phyloP scores from a whole-genome alignment of 2,113 vertebrate genomes.

The Podilymbus podiceps region DNA sequence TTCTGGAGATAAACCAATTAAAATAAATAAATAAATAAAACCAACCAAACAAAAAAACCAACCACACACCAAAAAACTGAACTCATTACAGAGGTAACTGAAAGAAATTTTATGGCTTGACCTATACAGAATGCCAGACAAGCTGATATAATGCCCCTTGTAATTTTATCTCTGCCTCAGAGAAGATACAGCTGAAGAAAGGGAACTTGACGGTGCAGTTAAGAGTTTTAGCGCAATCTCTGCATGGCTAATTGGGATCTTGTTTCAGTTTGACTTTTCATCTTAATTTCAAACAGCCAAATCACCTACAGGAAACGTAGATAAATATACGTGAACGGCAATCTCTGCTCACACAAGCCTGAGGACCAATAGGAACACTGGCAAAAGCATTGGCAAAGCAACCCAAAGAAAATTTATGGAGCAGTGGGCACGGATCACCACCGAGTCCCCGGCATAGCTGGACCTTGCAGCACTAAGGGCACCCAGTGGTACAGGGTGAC shows the following conservation, averaged over 20 bases:
- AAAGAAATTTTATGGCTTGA: not conserved
- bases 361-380: not conserved
- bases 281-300: not conserved
- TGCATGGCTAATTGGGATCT: not conserved
- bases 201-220: not conserved
- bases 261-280: not conserved
- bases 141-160: not conserved
- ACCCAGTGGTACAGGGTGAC: not conserved
- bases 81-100: not conserved
- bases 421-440: not conserved
- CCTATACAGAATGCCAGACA: not conserved
- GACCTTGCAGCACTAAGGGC: not conserved
- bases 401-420: not conserved
- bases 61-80: not conserved
- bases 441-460: not conserved
- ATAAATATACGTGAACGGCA: not conserved
- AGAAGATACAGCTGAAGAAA: not conserved
- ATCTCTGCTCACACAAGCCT: not conserved
- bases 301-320: not conserved
- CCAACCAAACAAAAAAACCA: no score
- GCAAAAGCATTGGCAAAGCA: not conserved
- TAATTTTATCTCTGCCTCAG: not conserved
- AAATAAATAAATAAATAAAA: no score
- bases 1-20: not conserved
- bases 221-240: not conserved